Evolutionary conservation across 2,797 vertebrate genomes (phyloP).

Genomic region (Cyprinodon diabolis): DNA sequence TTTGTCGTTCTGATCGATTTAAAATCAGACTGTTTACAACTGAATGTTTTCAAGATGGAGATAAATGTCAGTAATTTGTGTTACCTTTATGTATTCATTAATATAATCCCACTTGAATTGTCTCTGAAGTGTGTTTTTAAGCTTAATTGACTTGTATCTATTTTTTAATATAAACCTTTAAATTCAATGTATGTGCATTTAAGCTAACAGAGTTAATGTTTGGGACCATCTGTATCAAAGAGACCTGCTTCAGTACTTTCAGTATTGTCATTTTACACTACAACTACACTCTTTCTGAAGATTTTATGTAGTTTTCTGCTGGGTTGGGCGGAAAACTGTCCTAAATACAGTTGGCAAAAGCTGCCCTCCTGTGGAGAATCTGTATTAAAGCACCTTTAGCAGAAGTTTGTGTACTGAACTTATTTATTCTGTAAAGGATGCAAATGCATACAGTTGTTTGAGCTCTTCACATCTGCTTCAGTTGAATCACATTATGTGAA

Average conservation of each 20-base stretch:
- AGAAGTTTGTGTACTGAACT: too few relatives aligned
- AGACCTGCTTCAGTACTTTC: neutral
- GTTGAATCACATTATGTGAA: neutral
- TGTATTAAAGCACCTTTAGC: neutral
- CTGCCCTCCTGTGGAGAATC: conserved; percentile 40
- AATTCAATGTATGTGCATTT: too few relatives aligned
- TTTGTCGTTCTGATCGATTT: neutral
- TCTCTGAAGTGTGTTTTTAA: too few relatives aligned
- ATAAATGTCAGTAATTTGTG: too few relatives aligned
- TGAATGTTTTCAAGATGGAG: too few relatives aligned
- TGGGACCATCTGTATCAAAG: neutral
- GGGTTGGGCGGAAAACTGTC: neutral
- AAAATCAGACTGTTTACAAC: neutral
- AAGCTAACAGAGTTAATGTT: neutral
- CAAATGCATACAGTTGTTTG: neutral
- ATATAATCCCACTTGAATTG: too few relatives aligned
- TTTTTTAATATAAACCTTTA: too few relatives aligned
- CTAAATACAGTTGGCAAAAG: neutral
- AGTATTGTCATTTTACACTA: neutral
- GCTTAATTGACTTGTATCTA: too few relatives aligned
- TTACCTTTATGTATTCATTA: too few relatives aligned
- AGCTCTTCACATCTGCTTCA: neutral
- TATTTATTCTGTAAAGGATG: too few relatives aligned
- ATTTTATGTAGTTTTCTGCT: neutral
- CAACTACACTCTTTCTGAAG: neutral